These are phyloP conservation scores for Brevimyrus niger DNA, from an alignment of 2,113 vertebrate genomes.

Conservation along the genomic window DNA sequence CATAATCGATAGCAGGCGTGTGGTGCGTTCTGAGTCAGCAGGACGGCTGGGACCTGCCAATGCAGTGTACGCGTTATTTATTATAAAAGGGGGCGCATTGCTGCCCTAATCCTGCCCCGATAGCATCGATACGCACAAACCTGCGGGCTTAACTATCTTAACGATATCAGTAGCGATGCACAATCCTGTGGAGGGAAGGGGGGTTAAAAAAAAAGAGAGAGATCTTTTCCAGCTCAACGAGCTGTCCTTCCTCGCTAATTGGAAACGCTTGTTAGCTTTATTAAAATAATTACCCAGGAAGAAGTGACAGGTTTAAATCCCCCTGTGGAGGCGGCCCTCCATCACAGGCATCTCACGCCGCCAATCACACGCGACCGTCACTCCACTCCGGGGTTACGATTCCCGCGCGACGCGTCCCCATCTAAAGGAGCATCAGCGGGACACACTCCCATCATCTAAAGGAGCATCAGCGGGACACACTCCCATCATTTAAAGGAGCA, in stretches of 20 bases:
- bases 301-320: conserved; percentile 20
- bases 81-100: conserved; percentile 13
- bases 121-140: conserved; percentile 23
- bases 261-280: conserved; percentile 23
- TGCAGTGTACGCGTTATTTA: conserved; percentile 24
- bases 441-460: conserved; percentile 14
- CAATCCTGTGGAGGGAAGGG: background rate
- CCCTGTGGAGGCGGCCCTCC: background rate
- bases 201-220: background rate
- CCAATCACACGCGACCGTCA: background rate
- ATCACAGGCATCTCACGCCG: background rate
- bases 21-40: background rate
- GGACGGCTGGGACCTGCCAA: conserved; percentile 12
- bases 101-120: background rate
- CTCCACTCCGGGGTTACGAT: conserved; percentile 13
- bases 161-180: background rate
- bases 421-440: conserved; percentile 3
- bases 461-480: conserved; percentile 1
- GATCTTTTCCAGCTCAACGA: conserved; percentile 11
- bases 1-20: conserved; percentile 44
- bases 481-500: conserved; percentile 5
- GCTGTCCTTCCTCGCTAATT: conserved; percentile 23
- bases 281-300: conserved; percentile 23
- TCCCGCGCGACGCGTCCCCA: background rate
- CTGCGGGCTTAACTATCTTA: conserved; percentile 5